Evolutionary conservation across 2,797 vertebrate species (phyloP).

Genomic region (Anolis apletophallus): DNA sequence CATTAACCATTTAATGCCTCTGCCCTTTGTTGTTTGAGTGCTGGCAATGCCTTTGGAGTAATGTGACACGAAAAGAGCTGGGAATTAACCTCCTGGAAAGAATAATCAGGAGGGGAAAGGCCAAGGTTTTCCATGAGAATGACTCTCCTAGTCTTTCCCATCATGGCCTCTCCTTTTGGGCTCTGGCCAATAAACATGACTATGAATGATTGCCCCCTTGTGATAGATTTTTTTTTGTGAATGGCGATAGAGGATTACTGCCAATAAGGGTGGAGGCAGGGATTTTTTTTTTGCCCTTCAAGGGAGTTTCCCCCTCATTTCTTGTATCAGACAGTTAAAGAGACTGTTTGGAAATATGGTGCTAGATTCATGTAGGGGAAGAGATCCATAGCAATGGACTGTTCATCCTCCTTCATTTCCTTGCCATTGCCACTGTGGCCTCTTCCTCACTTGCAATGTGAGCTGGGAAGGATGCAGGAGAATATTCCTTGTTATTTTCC

Average conservation of each 20-base stretch:
- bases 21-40: constrained; percentile 51
- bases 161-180: constrained; percentile 60
- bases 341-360: neutral
- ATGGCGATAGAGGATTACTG: constrained; percentile 57
- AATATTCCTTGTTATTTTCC: too few relatives aligned
- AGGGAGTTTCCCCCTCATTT: constrained; percentile 36
- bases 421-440: too few relatives aligned
- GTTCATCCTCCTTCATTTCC: neutral
- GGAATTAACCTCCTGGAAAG: constrained; percentile 33
- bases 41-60: constrained; percentile 49
- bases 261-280: neutral
- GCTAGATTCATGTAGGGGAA: neutral
- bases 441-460: too few relatives aligned
- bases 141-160: constrained; percentile 69
- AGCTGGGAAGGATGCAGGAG: too few relatives aligned
- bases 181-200: constrained; percentile 64
- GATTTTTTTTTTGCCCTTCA: neutral
- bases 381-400: neutral
- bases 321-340: neutral
- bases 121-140: constrained; percentile 72
- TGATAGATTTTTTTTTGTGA: too few relatives aligned
- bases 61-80: constrained; percentile 38
- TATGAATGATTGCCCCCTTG: constrained; percentile 58
- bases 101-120: constrained; percentile 38
- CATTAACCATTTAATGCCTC: constrained; percentile 61